Percentiles rank a stretch among this genome's conserved stretches.
These are phyloP conservation scores for Percopsis omiscomaycus DNA, from an alignment of 2,797 vertebrate genomes.

Conservation along the genomic window DNA sequence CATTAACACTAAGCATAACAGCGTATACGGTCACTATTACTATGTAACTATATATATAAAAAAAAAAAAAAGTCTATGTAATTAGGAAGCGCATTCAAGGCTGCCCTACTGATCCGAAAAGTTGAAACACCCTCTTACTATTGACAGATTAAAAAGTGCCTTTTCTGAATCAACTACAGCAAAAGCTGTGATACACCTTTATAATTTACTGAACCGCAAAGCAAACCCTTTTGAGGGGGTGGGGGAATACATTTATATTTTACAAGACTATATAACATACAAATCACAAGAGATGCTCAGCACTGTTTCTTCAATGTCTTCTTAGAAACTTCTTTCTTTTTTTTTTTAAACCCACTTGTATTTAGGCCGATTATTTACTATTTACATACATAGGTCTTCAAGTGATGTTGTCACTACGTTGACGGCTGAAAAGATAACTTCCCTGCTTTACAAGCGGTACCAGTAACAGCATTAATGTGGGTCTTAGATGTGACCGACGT, in stretches of 20 bases:
- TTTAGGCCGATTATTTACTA: conserved; percentile 20
- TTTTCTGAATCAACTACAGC: conserved; percentile 29
- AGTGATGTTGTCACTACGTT: conserved; percentile 25
- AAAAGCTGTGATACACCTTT: conserved; percentile 18
- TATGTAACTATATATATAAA: neutral
- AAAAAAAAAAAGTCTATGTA: conserved; percentile 27
- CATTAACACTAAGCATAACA: too few species aligned
- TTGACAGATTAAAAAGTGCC: conserved; percentile 54
- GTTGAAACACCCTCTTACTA: conserved; percentile 12
- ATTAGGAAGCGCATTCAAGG: conserved; percentile 27
- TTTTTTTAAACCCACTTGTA: conserved; percentile 20
- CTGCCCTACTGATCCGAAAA: conserved; percentile 29
- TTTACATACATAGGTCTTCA: conserved; percentile 16
- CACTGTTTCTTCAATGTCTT: conserved; percentile 4
- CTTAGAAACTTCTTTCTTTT: conserved; percentile 6
- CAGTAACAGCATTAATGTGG: conserved; percentile 21
- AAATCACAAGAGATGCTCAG: conserved; percentile 12
- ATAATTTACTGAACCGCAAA: conserved; percentile 36
- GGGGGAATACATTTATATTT: conserved; percentile 33
- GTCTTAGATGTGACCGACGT: neutral
- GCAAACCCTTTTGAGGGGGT: conserved; percentile 22
- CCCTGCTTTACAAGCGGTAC: conserved; percentile 33
- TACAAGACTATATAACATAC: conserved; percentile 31
- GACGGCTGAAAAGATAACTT: conserved; percentile 18
- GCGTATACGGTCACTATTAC: too few species aligned